Evolutionary conservation across 92 coral and sea anemone species (phyloP).

Genomic region (Blastomussa wellsi): DNA sequence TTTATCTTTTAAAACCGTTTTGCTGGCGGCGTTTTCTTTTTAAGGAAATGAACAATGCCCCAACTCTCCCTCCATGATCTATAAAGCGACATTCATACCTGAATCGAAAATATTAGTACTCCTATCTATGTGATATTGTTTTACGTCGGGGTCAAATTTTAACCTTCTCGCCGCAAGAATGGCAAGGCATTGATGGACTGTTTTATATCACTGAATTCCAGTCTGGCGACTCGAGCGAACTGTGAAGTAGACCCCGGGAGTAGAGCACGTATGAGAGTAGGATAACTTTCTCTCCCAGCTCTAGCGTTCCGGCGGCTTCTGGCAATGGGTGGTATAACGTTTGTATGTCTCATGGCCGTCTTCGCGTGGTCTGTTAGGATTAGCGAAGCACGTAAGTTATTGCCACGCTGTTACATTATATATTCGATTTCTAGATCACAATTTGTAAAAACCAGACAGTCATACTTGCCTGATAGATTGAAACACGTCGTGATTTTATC

Average conservation of each 20-base stretch:
- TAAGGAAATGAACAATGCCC: too few relatives aligned
- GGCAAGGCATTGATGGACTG: neutral
- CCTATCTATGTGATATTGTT: neutral
- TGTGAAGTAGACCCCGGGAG: neutral
- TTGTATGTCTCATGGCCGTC: neutral
- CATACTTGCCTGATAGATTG: neutral
- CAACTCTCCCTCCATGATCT: too few relatives aligned
- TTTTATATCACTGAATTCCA: neutral
- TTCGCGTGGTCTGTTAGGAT: conserved; percentile 4
- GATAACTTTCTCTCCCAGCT: neutral
- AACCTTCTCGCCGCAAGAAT: neutral
- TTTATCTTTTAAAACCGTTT: too few relatives aligned
- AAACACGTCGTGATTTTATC: conserved; percentile 11
- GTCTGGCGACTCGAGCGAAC: conserved; percentile 1
- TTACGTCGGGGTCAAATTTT: conserved; percentile 28
- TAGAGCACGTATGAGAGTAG: neutral
- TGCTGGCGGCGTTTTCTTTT: too few relatives aligned
- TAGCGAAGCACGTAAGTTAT: conserved; percentile 23
- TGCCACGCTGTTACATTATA: neutral
- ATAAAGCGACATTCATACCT: too few relatives aligned
- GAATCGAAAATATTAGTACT: neutral
- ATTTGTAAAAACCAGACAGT: neutral
- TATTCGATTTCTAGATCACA: neutral
- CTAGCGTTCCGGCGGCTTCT: neutral
- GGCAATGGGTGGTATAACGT: neutral